Base-by-base conservation (phyloP, 2,113 vertebrate species). In the Corvus hawaiiensis region DNA sequence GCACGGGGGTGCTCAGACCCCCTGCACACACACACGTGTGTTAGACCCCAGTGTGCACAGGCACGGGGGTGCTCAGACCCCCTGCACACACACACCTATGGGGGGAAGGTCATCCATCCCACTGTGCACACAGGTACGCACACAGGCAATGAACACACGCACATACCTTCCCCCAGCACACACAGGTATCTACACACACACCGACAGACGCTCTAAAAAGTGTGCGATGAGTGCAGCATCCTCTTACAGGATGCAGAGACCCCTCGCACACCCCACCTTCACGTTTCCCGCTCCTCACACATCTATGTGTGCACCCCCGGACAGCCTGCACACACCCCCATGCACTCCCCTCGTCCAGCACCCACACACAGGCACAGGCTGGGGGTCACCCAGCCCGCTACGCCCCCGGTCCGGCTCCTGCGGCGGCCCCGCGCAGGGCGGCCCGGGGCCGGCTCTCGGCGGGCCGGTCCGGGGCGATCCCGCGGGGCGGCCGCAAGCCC, bases 401-500 rank as follows among this genome's bases (percentile, higher is more conserved):
- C 12, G 3, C 18, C 41, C 30, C 51, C 44, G 3, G 3, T 41
- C 59, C 48, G 4, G 13, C 12, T 39, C 48, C 78, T 22, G 17
- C 59, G 16, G 30, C 33, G 12, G 49, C 51, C 49, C 64, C 37
- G 16, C 4, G 4, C 28, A 46, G 20, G 30, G 41, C 9, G 11
- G 43, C 48, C 22, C 16, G 19, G 5, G 17, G 35, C 24, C 13
- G 22, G 44, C 27, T 69, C 55, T 62, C 63, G 3, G 37, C 44
- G 23, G 51, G 46, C 56, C 22, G 21, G 55, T 27, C 77, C n/a
- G 13, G 33, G 43, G 64, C 32, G 22, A 49, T 93, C 93, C 89
- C 74, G 71, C 46, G 62, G 41, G 75, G 83, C 89, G 91, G 94
- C 92, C 80, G 79, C 91, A 97, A 95, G 97, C 92, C 96, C 97